Base-by-base conservation (phyloP, 2,888 invertebrate genomes). In the Physocephala rufipes region DNA sequence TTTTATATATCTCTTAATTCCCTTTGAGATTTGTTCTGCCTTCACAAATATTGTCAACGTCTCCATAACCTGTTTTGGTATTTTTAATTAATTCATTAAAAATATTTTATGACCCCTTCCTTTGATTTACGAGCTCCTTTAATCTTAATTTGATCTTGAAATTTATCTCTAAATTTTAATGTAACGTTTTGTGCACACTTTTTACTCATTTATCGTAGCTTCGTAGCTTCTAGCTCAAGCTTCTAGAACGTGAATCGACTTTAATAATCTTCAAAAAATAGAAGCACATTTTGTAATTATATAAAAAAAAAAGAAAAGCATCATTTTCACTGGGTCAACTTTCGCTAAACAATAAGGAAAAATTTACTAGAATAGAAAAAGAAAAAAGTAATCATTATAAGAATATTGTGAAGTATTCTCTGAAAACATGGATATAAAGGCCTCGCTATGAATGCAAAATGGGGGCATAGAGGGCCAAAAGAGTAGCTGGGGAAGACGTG, bases 271-370 rank as follows among this genome's bases (percentile, higher is more conserved):
- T 49, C 21, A 12, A 24, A 19, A 51, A 51, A 55, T 28, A n/a
- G 26, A 53, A 66, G 21, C 21, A 36, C 28, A 19, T 13, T 3
- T 13, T 28, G 30, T n/a, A 26, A 65, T 51, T 28, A 49, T 2
- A 26, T 30, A 30, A 65, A 65, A 51, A 30, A 47, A 12, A 26
- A 65, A 49, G 13, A 53, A 53, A n/a, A 36, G n/a, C n/a, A 15
- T 26, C 26, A 16, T 45, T 26, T 21, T 64, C 74, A 82, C 80
- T 83, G 81, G 82, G 82, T 82, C 82, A 82, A 82, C 82, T 82
- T 82, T 82, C 82, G 82, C 82, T 82, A 64, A 64, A 55, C 16
- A 66, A 66, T n/a, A n/a, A n/a, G n/a, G n/a, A 53, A 4, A 30
- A 47, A 16, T 19, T 66, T 55, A 66, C 53, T 66, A 15, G 36